Conservation (phyloP, 2,113 vertebrate genomes). For the Geococcyx californianus region DNA sequence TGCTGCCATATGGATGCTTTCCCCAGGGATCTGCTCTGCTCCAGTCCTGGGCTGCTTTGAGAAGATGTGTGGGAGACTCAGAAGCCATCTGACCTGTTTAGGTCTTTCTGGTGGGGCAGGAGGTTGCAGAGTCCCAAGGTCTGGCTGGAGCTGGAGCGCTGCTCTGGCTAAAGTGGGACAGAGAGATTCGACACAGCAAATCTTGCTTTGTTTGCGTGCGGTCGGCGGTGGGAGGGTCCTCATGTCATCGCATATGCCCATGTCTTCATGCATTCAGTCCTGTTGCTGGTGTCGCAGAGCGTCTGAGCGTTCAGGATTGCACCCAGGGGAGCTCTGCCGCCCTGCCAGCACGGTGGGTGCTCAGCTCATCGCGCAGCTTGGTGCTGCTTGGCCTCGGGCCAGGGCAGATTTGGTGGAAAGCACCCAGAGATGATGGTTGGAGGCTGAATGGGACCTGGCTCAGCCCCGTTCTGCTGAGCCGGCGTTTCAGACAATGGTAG, state of each 20-base stretch:
- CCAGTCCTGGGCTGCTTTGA: not conserved
- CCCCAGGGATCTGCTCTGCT: not conserved
- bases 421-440: not conserved
- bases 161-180: not conserved
- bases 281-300: not conserved
- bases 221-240: not conserved
- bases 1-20: too few species aligned
- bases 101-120: not conserved
- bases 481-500: not conserved
- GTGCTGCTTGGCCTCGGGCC: not conserved
- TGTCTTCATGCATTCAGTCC: not conserved
- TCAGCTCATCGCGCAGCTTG: not conserved
- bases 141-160: not conserved
- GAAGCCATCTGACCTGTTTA: fast-evolving
- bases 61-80: not conserved
- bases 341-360: fast-evolving
- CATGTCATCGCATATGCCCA: not conserved
- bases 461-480: not conserved
- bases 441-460: not conserved
- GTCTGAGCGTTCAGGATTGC: not conserved
- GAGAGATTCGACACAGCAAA: not conserved
- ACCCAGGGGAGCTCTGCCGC: not conserved
- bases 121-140: not conserved
- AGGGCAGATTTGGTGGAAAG: fast-evolving
- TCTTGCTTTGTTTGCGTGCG: not conserved